Percentiles rank a stretch among this genome's conserved stretches.
phyloP scores from a whole-genome alignment of 2,797 vertebrate species.

The Vireo griseus region DNA sequence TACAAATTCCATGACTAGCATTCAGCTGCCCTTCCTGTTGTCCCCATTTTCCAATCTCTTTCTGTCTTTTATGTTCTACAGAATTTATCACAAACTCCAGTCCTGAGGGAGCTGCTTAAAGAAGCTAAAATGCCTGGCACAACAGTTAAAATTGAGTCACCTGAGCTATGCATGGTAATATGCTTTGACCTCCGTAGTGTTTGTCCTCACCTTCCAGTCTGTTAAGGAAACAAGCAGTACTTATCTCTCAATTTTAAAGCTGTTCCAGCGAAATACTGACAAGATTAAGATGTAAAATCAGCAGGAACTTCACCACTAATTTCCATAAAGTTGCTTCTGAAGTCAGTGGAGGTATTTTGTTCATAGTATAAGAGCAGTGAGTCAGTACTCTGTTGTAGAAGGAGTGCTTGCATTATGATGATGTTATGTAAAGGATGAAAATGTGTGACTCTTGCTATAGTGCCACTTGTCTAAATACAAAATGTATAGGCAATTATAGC shows the following conservation, averaged over 20 bases:
- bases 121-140: conserved; percentile 80
- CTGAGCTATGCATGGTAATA: conserved; percentile 71
- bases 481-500: neutral
- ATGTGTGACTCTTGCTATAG: neutral
- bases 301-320: neutral
- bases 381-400: neutral
- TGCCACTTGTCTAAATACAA: neutral
- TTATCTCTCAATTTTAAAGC: neutral
- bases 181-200: neutral
- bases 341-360: neutral
- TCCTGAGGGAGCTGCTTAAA: conserved; percentile 84
- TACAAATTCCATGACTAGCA: neutral
- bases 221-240: neutral
- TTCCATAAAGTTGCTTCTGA: neutral
- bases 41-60: neutral
- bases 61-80: conserved; percentile 45
- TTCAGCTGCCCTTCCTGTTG: neutral
- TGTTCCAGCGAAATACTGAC: neutral
- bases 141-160: conserved; percentile 76
- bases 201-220: neutral
- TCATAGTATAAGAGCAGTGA: neutral
- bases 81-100: conserved; percentile 93
- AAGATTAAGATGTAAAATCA: neutral
- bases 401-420: neutral
- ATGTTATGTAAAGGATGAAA: neutral